Percentiles rank a stretch among this genome's conserved stretches.
Evolutionary conservation across 2,888 invertebrate species (phyloP).

Genomic region (Leptopilina myrica): DNA sequence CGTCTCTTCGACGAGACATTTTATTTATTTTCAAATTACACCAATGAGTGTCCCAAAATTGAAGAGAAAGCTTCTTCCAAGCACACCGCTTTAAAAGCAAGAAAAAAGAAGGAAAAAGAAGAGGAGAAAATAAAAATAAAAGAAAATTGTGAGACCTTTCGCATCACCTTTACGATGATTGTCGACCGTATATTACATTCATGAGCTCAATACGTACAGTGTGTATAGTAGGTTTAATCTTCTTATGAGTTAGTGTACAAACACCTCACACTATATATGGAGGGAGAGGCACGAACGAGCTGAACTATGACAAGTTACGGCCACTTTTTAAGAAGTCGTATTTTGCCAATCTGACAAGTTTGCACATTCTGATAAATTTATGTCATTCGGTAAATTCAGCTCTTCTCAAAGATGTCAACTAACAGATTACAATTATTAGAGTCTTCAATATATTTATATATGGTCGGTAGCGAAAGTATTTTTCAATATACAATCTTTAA

Average conservation of each 20-base stretch:
- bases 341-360: slow-evolving; percentile 51
- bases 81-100: background rate
- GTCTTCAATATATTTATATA: no score
- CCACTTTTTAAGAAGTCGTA: slow-evolving; percentile 55
- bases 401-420: background rate
- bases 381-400: slow-evolving; percentile 32
- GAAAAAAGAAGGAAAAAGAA: background rate
- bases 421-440: no score
- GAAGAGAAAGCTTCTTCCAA: slow-evolving; percentile 33
- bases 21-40: slow-evolving; percentile 43
- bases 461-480: no score
- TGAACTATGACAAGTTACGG: slow-evolving; percentile 56
- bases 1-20: slow-evolving; percentile 31
- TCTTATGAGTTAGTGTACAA: slow-evolving; percentile 37
- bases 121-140: slow-evolving; percentile 9
- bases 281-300: slow-evolving; percentile 55
- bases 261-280: slow-evolving; percentile 52
- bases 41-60: slow-evolving; percentile 28
- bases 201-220: slow-evolving; percentile 27
- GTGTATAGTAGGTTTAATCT: slow-evolving; percentile 45
- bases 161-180: slow-evolving; percentile 41
- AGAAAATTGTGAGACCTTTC: slow-evolving; percentile 26
- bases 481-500: no score
- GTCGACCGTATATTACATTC: slow-evolving; percentile 32
- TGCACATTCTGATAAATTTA: slow-evolving; percentile 35